Evolutionary conservation across 2,888 invertebrate species (phyloP).

Genomic region (Apodemia zela): DNA sequence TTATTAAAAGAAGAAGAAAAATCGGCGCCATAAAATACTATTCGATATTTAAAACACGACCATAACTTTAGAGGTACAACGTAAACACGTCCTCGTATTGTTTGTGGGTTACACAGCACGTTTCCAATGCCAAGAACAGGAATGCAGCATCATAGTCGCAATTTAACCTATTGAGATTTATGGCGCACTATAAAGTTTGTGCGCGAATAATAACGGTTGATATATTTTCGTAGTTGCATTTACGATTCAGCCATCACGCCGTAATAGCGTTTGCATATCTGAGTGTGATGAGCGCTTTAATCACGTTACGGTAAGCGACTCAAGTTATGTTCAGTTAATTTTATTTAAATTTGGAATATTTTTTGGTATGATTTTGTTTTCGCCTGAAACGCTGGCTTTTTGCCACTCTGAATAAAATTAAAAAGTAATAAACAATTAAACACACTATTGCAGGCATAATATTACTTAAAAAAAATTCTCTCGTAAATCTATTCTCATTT

Average conservation of each 20-base stretch:
- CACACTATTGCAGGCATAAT: no score
- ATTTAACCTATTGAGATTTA: conserved; percentile 33
- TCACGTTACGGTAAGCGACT: conserved; percentile 11
- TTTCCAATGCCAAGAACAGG: conserved; percentile 20
- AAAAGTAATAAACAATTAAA: no score
- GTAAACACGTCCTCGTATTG: conserved; percentile 15
- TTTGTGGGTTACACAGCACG: conserved; percentile 11
- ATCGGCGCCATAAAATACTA: not conserved
- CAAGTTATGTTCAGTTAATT: not conserved
- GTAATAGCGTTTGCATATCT: conserved; percentile 20
- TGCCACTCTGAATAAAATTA: no score
- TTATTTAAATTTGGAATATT: no score
- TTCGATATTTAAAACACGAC: conserved; percentile 15
- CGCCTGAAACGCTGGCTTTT: no score
- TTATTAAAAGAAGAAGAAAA: no score
- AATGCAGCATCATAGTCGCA: conserved; percentile 25
- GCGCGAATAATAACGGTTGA: conserved; percentile 27
- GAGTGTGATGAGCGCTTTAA: conserved; percentile 22
- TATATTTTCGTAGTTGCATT: conserved; percentile 29
- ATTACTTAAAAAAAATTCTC: no score
- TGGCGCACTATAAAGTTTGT: conserved; percentile 25
- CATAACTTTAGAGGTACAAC: conserved; percentile 14
- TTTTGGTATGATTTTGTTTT: no score
- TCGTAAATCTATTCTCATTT: no score
- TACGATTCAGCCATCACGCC: conserved; percentile 24